phyloP scores from a whole-genome alignment of 2,797 vertebrate species.

The Telmatherina bonti region DNA sequence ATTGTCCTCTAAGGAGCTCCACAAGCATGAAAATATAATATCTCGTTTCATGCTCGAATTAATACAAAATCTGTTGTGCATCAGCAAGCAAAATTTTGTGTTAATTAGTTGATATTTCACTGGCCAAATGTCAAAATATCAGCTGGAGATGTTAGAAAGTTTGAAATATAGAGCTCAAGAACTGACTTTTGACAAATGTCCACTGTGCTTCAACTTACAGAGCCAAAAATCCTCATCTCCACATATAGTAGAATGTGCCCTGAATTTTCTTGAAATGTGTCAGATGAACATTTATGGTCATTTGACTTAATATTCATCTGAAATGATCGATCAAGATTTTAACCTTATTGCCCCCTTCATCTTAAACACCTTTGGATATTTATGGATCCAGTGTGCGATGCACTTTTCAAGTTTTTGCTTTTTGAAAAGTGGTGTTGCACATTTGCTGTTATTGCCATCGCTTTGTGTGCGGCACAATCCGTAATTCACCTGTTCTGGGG shows the following conservation, averaged over 20 bases:
- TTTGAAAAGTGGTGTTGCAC: neutral
- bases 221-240: too few species aligned
- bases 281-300: neutral
- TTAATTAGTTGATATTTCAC: neutral
- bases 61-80: neutral
- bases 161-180: neutral
- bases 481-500: neutral
- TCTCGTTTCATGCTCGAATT: neutral
- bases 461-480: neutral
- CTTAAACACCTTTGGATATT: too few species aligned
- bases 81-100: neutral
- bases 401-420: neutral
- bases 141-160: neutral
- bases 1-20: neutral
- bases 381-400: neutral
- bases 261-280: too few species aligned
- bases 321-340: too few species aligned
- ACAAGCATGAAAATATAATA: neutral
- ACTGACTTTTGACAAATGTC: neutral
- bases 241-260: too few species aligned
- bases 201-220: too few species aligned
- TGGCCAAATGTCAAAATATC: neutral
- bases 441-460: neutral
- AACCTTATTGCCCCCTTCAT: too few species aligned
- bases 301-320: neutral